Conservation (phyloP, 2,113 vertebrate species). For the Polyodon spathula region DNA sequence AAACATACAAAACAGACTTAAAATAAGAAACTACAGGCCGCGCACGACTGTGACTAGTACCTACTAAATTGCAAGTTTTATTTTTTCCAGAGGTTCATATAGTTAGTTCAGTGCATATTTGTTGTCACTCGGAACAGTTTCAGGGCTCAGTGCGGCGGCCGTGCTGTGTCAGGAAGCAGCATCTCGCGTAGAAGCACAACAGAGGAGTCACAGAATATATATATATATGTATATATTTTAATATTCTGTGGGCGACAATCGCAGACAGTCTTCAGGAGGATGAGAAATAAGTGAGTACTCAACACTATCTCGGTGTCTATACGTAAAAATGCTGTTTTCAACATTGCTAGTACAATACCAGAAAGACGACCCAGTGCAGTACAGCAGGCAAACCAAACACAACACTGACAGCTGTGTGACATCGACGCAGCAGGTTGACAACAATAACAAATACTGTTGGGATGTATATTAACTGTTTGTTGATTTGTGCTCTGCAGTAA, state of each 20-base stretch:
- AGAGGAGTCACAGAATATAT: not conserved
- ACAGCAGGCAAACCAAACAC: too few relatives aligned
- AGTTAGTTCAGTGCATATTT: not conserved
- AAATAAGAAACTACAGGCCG: not conserved
- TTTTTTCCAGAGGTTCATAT: not conserved
- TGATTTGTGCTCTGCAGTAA: too few relatives aligned
- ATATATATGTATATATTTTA: not conserved
- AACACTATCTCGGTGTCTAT: not conserved
- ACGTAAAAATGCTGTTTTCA: not conserved
- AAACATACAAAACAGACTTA: not conserved
- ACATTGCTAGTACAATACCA: too few relatives aligned
- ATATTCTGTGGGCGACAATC: not conserved
- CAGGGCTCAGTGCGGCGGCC: not conserved
- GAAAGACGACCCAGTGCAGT: too few relatives aligned
- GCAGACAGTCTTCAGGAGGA: not conserved
- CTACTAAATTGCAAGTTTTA: not conserved
- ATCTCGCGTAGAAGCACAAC: not conserved
- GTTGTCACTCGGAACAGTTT: not conserved
- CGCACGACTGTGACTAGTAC: conserved; percentile 16
- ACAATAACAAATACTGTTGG: too few relatives aligned
- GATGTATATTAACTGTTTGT: too few relatives aligned
- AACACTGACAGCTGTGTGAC: too few relatives aligned
- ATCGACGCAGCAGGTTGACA: too few relatives aligned
- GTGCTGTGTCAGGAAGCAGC: not conserved
- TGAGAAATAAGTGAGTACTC: not conserved